Conservation (phyloP, 2,797 vertebrate species). For the Mycteria americana region DNA sequence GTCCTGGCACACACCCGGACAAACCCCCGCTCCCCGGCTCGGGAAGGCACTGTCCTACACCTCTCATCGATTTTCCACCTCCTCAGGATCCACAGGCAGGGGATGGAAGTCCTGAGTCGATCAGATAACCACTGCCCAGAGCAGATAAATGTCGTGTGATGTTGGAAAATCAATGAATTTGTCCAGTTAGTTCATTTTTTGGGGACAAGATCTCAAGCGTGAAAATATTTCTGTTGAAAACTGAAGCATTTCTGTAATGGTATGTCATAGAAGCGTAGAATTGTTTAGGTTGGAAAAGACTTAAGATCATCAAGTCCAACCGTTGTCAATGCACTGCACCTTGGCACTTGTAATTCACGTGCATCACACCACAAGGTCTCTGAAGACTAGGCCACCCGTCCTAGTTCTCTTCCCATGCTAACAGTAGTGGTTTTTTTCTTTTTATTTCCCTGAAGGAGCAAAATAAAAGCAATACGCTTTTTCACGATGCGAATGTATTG, state of each 20-base stretch:
- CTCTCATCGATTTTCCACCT: neutral
- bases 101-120: neutral
- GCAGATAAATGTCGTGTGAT: neutral
- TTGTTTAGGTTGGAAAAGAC: no score
- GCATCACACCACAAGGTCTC: neutral
- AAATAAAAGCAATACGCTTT: neutral
- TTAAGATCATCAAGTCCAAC: no score
- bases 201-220: neutral
- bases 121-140: neutral
- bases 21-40: neutral
- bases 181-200: neutral
- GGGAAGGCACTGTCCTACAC: neutral
- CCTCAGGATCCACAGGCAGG: neutral
- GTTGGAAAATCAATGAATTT: neutral
- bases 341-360: neutral
- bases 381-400: neutral
- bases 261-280: neutral
- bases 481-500: constrained; percentile 1
- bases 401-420: neutral
- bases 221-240: neutral
- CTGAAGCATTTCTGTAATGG: neutral
- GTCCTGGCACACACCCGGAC: neutral
- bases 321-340: neutral
- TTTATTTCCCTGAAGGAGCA: neutral
- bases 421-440: neutral